Evolutionary conservation across 2,797 vertebrate genomes (phyloP).

Genomic region (Paguma larvata): DNA sequence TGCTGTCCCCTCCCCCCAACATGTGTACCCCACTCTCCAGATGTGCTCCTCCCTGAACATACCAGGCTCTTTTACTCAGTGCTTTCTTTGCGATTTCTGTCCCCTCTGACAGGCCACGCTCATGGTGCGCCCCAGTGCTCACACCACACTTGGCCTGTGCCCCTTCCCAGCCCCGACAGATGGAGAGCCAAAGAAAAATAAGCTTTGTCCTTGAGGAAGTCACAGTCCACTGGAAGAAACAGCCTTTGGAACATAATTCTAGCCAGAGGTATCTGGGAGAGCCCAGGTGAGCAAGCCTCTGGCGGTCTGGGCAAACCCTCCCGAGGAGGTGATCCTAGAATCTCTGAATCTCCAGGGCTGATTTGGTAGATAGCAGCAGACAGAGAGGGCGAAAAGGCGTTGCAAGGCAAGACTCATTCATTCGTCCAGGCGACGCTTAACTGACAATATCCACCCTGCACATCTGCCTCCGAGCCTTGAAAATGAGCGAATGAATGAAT

Average conservation of each 20-base stretch:
- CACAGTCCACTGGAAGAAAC: not conserved
- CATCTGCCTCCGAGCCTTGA: not conserved
- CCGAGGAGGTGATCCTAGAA: not conserved
- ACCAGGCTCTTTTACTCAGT: not conserved
- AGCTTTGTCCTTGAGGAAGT: not conserved
- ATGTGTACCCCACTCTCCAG: not conserved
- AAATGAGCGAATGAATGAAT: not conserved
- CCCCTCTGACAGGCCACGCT: not conserved
- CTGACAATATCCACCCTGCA: not conserved
- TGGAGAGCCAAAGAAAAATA: not conserved
- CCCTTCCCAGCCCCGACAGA: not conserved
- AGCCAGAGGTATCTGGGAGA: not conserved
- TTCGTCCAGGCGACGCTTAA: not conserved
- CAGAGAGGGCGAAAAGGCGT: not conserved
- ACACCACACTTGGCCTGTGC: not conserved
- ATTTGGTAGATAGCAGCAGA: not conserved
- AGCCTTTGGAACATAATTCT: not conserved
- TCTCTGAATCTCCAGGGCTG: not conserved
- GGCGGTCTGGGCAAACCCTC: not conserved
- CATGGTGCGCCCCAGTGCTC: not conserved
- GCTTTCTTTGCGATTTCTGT: slow-evolving; percentile 20
- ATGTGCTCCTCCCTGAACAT: not conserved
- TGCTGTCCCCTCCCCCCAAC: not conserved
- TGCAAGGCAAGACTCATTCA: not conserved
- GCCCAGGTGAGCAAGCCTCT: not conserved